These are phyloP conservation scores for Pontoporia blainvillei DNA, from an alignment of 2,113 vertebrate species.

Conservation along the genomic window DNA sequence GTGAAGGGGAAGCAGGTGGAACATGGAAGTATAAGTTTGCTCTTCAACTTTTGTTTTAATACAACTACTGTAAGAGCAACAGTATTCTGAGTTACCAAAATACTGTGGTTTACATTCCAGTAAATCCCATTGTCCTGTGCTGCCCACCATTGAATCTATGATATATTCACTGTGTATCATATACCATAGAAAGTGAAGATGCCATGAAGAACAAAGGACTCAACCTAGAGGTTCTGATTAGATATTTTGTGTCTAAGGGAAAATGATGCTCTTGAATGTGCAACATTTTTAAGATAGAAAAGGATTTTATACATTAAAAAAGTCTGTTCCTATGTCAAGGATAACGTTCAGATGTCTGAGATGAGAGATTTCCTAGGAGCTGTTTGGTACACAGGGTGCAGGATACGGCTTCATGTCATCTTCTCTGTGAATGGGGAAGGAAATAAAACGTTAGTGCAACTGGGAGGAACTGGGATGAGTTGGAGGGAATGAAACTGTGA, in stretches of 20 bases:
- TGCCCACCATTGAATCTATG: neutral
- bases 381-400: neutral
- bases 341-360: neutral
- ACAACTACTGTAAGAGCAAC: neutral
- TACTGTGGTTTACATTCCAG: neutral
- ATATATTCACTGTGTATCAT: neutral
- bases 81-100: too few relatives aligned
- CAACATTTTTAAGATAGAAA: neutral
- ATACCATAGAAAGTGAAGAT: neutral
- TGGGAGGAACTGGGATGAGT: too few relatives aligned
- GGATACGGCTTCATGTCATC: fast-evolving
- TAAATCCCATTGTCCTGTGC: neutral
- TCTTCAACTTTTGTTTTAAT: neutral
- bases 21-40: fast-evolving
- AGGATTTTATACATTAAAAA: neutral
- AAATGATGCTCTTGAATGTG: neutral
- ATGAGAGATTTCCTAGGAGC: fast-evolving
- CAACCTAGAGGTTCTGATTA: neutral
- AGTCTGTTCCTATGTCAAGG: neutral
- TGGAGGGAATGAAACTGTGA: fast-evolving
- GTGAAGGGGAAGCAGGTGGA: fast-evolving
- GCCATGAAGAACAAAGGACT: neutral
- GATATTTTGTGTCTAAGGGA: neutral
- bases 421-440: neutral
- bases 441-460: fast-evolving